These are phyloP conservation scores for Gallirallus australis DNA, from an alignment of 2,797 vertebrate species.

Conservation along the genomic window DNA sequence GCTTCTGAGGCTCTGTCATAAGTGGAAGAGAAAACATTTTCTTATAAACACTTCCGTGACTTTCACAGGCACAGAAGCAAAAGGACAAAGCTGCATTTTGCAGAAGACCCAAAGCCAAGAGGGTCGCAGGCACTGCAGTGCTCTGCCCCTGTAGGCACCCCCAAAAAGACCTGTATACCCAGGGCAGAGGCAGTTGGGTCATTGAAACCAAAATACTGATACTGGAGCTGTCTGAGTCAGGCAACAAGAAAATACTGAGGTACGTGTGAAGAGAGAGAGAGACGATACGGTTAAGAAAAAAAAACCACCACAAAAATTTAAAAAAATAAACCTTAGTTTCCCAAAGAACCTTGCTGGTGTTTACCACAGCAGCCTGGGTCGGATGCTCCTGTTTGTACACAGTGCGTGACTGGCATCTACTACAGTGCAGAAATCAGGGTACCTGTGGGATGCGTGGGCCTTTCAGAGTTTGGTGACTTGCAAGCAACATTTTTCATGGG, in stretches of 20 bases:
- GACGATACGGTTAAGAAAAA: not conserved
- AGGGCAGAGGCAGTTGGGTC: not conserved
- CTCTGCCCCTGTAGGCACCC: not conserved
- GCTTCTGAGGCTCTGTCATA: not conserved
- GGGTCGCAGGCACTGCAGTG: not conserved
- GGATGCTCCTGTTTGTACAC: not conserved
- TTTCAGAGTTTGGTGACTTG: not conserved
- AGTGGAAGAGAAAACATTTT: slow-evolving; percentile 29
- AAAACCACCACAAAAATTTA: not conserved
- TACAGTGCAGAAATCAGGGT: not conserved
- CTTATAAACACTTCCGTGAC: not conserved
- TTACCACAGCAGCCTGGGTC: not conserved
- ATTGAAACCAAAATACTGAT: not conserved
- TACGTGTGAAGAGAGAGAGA: accelerated
- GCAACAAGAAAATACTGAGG: not conserved
- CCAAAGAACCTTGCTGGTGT: not conserved
- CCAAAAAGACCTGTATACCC: not conserved
- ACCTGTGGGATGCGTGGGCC: not conserved
- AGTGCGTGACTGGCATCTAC: accelerated
- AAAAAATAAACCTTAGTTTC: not conserved
- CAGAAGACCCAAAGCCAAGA: not conserved
- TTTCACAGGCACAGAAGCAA: not conserved
- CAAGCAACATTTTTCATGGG: not conserved
- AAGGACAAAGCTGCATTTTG: not conserved
- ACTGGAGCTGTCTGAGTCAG: not conserved